phyloP scores from a whole-genome alignment of 2,797 vertebrate genomes.

The Hemitrygon akajei region DNA sequence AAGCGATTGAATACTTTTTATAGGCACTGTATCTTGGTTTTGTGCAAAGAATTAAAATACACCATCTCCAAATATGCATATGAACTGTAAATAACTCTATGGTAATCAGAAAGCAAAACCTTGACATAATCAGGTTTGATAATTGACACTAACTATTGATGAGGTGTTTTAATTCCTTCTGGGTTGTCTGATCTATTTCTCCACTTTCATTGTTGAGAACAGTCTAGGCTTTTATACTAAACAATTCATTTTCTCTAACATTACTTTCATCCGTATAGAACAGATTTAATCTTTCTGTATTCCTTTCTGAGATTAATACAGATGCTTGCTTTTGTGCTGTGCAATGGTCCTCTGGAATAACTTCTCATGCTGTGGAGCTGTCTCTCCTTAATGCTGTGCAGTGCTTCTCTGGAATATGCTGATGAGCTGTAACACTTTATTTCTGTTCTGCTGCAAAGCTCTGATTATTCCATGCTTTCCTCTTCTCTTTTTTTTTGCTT shows the following conservation, averaged over 20 bases:
- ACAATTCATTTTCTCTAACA: not conserved
- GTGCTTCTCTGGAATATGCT: not conserved
- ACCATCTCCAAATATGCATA: not conserved
- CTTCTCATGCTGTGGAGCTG: not conserved
- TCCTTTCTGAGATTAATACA: not conserved
- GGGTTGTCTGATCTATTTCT: not conserved
- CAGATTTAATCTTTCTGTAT: not conserved
- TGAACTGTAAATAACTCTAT: not conserved
- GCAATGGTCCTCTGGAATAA: not conserved
- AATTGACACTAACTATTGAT: not conserved
- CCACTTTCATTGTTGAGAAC: not conserved
- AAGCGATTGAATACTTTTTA: too few species aligned
- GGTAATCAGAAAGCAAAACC: not conserved
- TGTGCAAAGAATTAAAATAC: slow-evolving; percentile 4
- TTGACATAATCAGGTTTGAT: not conserved
- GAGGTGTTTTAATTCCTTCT: not conserved
- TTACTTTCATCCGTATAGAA: not conserved
- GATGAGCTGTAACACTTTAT: slow-evolving; percentile 37
- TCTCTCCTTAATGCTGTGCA: slow-evolving; percentile 18
- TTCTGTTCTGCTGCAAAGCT: slow-evolving; percentile 49
- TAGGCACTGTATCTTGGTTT: not conserved
- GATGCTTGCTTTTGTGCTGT: not conserved
- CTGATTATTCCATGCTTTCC: slow-evolving; percentile 54
- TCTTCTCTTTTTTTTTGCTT: slow-evolving; percentile 52
- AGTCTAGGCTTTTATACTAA: not conserved